phyloP scores from a whole-genome alignment of 2,888 invertebrate genomes.

The Plagodis dolabraria region DNA sequence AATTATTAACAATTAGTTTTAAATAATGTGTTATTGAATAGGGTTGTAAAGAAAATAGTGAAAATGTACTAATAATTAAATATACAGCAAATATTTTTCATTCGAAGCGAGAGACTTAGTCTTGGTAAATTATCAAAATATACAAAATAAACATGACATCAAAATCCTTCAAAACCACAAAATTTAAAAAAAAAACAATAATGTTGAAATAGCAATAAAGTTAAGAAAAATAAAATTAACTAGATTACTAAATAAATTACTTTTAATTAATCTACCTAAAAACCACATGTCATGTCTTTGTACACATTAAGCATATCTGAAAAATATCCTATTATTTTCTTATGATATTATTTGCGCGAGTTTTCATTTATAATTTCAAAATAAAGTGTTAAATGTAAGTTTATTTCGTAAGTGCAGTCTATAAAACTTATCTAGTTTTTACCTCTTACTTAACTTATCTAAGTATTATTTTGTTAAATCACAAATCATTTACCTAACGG shows the following conservation, averaged over 20 bases:
- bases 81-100: too few species aligned
- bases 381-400: slow-evolving; percentile 15
- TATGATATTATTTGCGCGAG: slow-evolving; percentile 29
- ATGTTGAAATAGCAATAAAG: slow-evolving; percentile 3
- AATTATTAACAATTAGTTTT: too few species aligned
- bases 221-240: slow-evolving; percentile 22
- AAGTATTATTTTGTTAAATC: slow-evolving; percentile 36
- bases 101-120: slow-evolving; percentile 13
- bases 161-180: slow-evolving; percentile 28
- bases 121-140: not conserved
- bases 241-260: slow-evolving; percentile 28
- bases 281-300: slow-evolving; percentile 72
- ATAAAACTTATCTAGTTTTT: slow-evolving; percentile 36
- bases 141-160: not conserved
- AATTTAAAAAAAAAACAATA: slow-evolving; percentile 17
- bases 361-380: slow-evolving; percentile 11
- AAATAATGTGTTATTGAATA: too few species aligned
- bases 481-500: slow-evolving; percentile 35
- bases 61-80: too few species aligned
- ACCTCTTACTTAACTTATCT: slow-evolving; percentile 32
- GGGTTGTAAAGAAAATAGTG: too few species aligned
- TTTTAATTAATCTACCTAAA: slow-evolving; percentile 73
- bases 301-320: slow-evolving; percentile 58
- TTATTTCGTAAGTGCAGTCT: slow-evolving; percentile 35
- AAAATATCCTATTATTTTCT: slow-evolving; percentile 53